A percentile compares a stretch with the other conserved stretches of the same genome.
These are phyloP conservation scores for Notarius quadriscutis DNA, from an alignment of 2,113 vertebrate genomes.

Conservation along the genomic window DNA sequence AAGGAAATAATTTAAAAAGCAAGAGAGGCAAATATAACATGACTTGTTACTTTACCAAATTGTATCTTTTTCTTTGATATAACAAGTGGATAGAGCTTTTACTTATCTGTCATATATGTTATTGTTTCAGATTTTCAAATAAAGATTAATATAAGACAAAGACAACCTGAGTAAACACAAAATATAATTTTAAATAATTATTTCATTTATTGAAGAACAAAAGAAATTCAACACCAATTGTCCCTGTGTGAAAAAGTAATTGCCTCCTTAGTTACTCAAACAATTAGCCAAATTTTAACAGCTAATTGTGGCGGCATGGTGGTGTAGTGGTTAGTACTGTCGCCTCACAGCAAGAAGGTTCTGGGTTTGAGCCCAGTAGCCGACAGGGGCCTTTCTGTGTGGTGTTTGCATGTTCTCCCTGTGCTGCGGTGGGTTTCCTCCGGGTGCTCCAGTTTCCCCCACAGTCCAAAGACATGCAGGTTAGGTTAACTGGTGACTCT, in stretches of 20 bases:
- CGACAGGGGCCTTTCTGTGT: too few species aligned
- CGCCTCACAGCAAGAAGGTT: too few species aligned
- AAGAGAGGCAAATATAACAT: background rate
- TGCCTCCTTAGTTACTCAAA: background rate
- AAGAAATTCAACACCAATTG: background rate
- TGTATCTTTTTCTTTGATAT: slow-evolving; percentile 7
- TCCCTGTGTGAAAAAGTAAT: background rate
- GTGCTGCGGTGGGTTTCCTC: too few species aligned
- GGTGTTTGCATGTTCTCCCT: too few species aligned
- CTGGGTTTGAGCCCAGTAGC: too few species aligned
- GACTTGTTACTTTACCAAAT: background rate
- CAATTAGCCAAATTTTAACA: background rate
- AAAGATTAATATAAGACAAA: background rate
- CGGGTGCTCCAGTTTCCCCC: too few species aligned
- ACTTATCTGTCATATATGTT: background rate
- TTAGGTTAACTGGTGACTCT: too few species aligned
- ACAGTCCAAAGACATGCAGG: too few species aligned
- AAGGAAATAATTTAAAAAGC: background rate
- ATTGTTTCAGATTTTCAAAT: background rate
- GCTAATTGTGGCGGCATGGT: too few species aligned
- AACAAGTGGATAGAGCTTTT: background rate
- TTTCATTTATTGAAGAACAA: background rate
- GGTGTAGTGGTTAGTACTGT: too few species aligned
- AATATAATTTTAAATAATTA: background rate
- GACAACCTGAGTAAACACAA: background rate